A percentile compares a stretch with the other conserved stretches of the same genome.
phyloP scores from a whole-genome alignment of 1,140 invertebrate species.

The Notospermus geniculatus region DNA sequence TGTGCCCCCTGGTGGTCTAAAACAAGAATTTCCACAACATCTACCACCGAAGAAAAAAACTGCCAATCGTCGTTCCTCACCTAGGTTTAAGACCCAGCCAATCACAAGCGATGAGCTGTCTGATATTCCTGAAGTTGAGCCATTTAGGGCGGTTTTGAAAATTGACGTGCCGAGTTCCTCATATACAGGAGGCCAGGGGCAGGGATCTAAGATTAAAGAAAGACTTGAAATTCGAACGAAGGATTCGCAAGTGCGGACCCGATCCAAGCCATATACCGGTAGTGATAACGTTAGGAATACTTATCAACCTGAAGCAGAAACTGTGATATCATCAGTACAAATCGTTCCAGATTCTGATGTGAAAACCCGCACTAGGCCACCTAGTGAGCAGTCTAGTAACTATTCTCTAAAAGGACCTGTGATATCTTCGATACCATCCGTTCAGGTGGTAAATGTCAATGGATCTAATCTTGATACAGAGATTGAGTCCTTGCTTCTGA shows the following conservation, averaged over 20 bases:
- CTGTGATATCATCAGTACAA: too few relatives aligned
- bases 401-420: too few relatives aligned
- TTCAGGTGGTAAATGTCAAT: too few relatives aligned
- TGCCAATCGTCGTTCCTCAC: constrained; percentile 17
- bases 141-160: too few relatives aligned
- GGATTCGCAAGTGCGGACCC: too few relatives aligned
- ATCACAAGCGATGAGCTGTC: constrained; percentile 48
- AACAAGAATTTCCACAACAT: constrained; percentile 45
- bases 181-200: background rate
- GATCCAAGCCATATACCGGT: constrained; percentile 14
- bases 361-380: too few relatives aligned
- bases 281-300: constrained; percentile 16
- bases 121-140: constrained; percentile 36
- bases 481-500: too few relatives aligned
- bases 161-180: too few relatives aligned
- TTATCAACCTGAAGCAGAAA: constrained; percentile 22
- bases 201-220: background rate
- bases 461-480: too few relatives aligned
- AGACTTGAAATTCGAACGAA: constrained; percentile 15
- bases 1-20: constrained; percentile 17
- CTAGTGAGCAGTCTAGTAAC: too few relatives aligned
- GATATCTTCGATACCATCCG: too few relatives aligned
- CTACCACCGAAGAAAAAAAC: constrained; percentile 20
- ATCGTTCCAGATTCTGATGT: too few relatives aligned
- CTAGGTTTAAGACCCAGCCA: constrained; percentile 44